Evolutionary conservation across 1,140 invertebrate species (phyloP), one percentile per base, ranked within the genome.

Genomic region (Drusus annulatus): DNA sequence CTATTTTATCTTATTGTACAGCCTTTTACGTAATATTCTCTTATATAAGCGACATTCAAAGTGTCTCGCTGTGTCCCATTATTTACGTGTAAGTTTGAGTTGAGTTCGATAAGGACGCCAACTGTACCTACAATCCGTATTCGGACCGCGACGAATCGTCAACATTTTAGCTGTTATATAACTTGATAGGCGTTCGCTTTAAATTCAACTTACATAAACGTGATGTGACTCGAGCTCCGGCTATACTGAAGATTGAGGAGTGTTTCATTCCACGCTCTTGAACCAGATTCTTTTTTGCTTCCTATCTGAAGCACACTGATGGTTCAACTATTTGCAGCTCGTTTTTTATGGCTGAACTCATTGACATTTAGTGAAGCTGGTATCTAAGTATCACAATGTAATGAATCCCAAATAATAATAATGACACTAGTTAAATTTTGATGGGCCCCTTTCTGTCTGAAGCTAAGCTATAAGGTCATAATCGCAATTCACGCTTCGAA

Each of bases 121-220:
- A 7, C 62, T 21, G 10, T 28, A 45, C 31, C 36, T 45, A 45
- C 21, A 28, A 65, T 65, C n/a, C 62, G 56, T 23, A 23, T 28
- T 16, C 23, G 60, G 23, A 8, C 60, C 60, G 23, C 60, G 23
- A 23, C 25, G 62, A 65, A 65, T 31, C 56, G 56, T 19, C 62
- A 31, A 65, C 31, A 16, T 31, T 21, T 65, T 16, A 15, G 62
- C 62, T 25, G 62, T 65, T 65, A 65, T 65, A 65, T 65, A 65
- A 65, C 23, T 21, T 15, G n/a, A 28, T 28, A n/a, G 62, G 36
- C 62, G 62, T 65, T 65, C 62, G 62, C 28, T 25, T 65, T 60
- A 21, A 65, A 65, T 31, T 65, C 62, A 25, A 25, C 62, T 65
- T 31, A 65, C 25, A 65, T 65, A 65, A 60, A 65, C 62, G 62